Evolutionary conservation across 2,888 invertebrate genomes (phyloP).

Genomic region (Autographa pulchrina): DNA sequence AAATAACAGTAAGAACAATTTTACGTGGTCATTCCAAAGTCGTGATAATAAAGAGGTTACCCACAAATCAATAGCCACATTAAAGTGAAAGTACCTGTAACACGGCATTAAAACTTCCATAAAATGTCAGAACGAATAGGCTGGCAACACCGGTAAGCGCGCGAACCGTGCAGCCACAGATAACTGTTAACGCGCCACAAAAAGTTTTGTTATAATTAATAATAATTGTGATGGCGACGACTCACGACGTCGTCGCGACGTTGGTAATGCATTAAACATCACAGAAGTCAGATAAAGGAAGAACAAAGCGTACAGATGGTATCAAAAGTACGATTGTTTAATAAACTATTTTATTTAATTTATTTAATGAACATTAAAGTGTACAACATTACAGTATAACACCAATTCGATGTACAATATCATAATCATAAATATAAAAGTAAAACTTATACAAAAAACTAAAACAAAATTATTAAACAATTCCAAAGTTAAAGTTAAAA

Average conservation of each 20-base stretch:
- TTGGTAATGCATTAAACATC: constrained; percentile 53
- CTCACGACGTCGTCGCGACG: constrained; percentile 39
- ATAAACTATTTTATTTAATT: too few species aligned
- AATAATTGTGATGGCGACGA: constrained; percentile 40
- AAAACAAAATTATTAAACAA: too few species aligned
- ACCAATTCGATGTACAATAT: too few species aligned
- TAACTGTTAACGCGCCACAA: constrained; percentile 51
- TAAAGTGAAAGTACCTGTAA: constrained; percentile 58
- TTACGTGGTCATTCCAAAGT: constrained; percentile 26
- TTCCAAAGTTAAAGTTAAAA: too few species aligned
- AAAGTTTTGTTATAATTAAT: constrained; percentile 42
- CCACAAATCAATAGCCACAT: constrained; percentile 51
- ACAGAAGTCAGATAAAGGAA: constrained; percentile 19
- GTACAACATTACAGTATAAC: too few species aligned
- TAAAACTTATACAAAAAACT: too few species aligned
- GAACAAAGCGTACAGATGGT: constrained; percentile 11
- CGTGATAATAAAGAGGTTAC: constrained; percentile 48
- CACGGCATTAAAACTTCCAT: constrained; percentile 52
- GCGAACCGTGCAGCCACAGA: constrained; percentile 45
- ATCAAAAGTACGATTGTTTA: constrained; percentile 17
- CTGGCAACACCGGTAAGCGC: constrained; percentile 42
- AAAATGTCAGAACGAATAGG: constrained; percentile 58
- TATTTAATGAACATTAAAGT: too few species aligned
- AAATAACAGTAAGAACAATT: constrained; percentile 43
- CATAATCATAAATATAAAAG: too few species aligned